These are phyloP conservation scores for Eubasilissa splendida DNA, from an alignment of 2,888 invertebrate genomes.

Conservation along the genomic window DNA sequence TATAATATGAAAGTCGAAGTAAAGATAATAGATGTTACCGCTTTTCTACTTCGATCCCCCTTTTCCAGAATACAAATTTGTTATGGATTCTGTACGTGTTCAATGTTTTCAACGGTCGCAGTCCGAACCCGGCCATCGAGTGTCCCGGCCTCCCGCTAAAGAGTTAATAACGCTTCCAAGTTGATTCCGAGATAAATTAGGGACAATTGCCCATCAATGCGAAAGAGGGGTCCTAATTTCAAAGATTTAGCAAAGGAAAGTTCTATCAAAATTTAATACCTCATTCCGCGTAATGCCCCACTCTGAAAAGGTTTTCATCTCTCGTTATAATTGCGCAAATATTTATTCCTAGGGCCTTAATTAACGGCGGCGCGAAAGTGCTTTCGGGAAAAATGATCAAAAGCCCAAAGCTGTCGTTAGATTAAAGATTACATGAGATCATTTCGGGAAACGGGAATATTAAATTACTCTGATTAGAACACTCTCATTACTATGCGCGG, in stretches of 20 bases:
- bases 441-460: not conserved
- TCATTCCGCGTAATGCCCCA: not conserved
- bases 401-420: not conserved
- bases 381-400: not conserved
- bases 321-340: slow-evolving; percentile 49
- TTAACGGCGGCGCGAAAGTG: slow-evolving; percentile 40
- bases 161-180: slow-evolving; percentile 42
- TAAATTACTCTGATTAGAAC: not conserved
- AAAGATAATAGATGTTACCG: too few species aligned
- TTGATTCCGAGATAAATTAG: slow-evolving; percentile 44
- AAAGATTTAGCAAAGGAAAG: slow-evolving; percentile 39
- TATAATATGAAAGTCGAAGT: too few species aligned
- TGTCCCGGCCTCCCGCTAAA: not conserved
- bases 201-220: slow-evolving; percentile 48
- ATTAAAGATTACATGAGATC: not conserved
- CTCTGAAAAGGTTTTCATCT: slow-evolving; percentile 21
- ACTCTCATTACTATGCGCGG: too few species aligned
- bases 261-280: slow-evolving; percentile 44
- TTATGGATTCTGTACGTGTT: too few species aligned
- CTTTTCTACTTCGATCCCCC: too few species aligned
- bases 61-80: too few species aligned
- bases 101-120: too few species aligned
- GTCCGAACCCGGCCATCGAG: too few species aligned
- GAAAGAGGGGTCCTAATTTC: slow-evolving; percentile 41
- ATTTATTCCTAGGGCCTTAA: slow-evolving; percentile 49